Evolutionary conservation across 2,113 vertebrate genomes (phyloP).

Genomic region (Atractosteus spatula): DNA sequence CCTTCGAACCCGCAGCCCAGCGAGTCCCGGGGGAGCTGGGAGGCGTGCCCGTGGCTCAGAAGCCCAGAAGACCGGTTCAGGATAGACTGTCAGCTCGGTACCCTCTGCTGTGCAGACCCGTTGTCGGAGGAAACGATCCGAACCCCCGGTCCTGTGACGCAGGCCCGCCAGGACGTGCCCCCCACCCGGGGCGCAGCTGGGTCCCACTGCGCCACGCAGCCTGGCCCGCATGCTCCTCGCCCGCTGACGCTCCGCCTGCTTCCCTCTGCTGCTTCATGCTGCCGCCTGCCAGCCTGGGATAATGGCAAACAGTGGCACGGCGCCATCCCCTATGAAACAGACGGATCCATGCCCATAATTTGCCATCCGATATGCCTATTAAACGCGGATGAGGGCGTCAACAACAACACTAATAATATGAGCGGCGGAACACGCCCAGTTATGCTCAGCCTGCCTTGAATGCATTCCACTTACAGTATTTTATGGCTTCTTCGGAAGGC

Average conservation of each 20-base stretch:
- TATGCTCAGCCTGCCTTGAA: slow-evolving; percentile 18
- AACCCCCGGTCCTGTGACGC: background rate
- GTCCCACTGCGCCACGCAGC: too few relatives aligned
- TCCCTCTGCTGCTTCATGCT: too few relatives aligned
- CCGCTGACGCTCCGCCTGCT: too few relatives aligned
- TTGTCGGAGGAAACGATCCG: background rate
- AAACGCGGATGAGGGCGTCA: slow-evolving; percentile 18
- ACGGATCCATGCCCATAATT: slow-evolving; percentile 6
- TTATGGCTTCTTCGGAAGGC: background rate
- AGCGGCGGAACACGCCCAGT: slow-evolving; percentile 8
- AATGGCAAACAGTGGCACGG: too few relatives aligned
- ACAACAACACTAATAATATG: slow-evolving; percentile 6
- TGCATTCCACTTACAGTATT: slow-evolving; percentile 1
- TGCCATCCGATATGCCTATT: slow-evolving; percentile 35
- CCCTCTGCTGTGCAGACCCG: too few relatives aligned
- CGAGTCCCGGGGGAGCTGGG: too few relatives aligned
- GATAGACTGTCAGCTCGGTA: too few relatives aligned
- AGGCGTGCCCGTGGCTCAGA: too few relatives aligned
- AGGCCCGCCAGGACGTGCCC: background rate
- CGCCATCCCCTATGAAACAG: background rate
- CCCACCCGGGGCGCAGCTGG: background rate
- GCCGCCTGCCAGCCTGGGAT: too few relatives aligned
- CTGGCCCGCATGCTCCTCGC: too few relatives aligned
- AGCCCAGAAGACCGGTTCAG: too few relatives aligned
- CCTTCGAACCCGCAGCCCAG: too few relatives aligned